Base-by-base conservation (phyloP, 2,888 invertebrate genomes). In the Drosophila sordidapex region DNA sequence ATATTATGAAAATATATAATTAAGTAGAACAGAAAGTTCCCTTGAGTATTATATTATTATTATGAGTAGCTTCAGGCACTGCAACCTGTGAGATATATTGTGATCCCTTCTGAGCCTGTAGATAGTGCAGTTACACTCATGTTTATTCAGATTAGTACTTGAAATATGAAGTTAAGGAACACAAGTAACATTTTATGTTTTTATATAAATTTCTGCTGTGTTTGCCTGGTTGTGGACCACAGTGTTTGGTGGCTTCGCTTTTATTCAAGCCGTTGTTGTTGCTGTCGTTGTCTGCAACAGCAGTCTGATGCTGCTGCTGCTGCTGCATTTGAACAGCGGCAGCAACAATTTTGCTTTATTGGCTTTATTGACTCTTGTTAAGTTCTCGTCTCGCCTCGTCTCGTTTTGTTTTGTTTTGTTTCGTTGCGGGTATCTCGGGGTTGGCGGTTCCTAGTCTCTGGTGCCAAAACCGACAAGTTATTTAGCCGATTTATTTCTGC, bases 311-410 rank as follows among this genome's bases (percentile, higher is more conserved):
- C 21, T n/a, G 40, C 40, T 40, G 38, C 56, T 53, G 70, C 53
- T 60, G 52, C 76, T 63, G 73, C 72, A 67, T 46, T 79, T 73
- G 79, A 71, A 76, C 83, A 74, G 53, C 77, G 69, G 25, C 56
- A 71, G 49, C 67, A 65, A 66, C 68, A 74, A 72, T 71, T 74
- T 76, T 80, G 70, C 74, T 85, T 88, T 86, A 88, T 87, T 89
- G 89, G 86, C 88, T 87, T 86, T 87, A 89, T 89, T 89, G 88
- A 86, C 88, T 87, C 83, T 88, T 88, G 83, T 80, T 81, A 75
- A 83, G 83, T 86, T 88, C 86, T 88, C 70, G 60, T 71, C 82
- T 83, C 70, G 67, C 67, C 54, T 69, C 66, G 70, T 48, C 70
- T 57, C 35, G 48, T 10, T 21, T 13, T 21, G 62, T 46, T 78